Conservation (phyloP, 2,797 vertebrate genomes). For the Ctenopoma kingsleyae region DNA sequence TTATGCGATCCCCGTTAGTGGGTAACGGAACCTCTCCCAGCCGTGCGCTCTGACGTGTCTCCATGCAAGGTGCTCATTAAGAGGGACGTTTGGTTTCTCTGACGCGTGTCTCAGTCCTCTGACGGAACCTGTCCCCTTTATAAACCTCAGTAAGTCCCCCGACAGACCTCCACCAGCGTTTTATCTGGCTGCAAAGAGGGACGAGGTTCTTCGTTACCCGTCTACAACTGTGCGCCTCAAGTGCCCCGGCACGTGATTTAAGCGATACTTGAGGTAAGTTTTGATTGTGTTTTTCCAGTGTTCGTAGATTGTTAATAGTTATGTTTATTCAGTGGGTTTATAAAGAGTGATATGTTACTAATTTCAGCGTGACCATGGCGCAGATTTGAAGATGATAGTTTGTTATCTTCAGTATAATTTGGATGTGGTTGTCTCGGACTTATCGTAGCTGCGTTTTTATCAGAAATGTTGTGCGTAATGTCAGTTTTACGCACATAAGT, state of each 20-base stretch:
- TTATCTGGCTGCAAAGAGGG: slow-evolving; percentile 32
- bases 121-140: slow-evolving; percentile 86
- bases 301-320: neutral
- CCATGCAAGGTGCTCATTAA: slow-evolving; percentile 74
- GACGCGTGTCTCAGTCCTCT: slow-evolving; percentile 87
- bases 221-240: neutral
- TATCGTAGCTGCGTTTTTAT: neutral
- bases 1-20: neutral
- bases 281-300: slow-evolving; percentile 5
- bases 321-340: neutral
- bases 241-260: slow-evolving; percentile 63
- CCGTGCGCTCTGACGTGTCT: slow-evolving; percentile 64
- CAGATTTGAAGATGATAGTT: neutral
- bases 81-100: slow-evolving; percentile 81
- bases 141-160: slow-evolving; percentile 70
- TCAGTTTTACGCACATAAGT: slow-evolving; percentile 49
- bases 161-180: slow-evolving; percentile 57
- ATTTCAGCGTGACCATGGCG: neutral
- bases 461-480: slow-evolving; percentile 47
- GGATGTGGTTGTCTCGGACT: neutral
- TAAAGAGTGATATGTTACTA: neutral
- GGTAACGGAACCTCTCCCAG: slow-evolving; percentile 44
- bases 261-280: slow-evolving; percentile 68
- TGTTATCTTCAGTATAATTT: neutral
- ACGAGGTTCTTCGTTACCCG: slow-evolving; percentile 11